Conservation (phyloP, 1,140 invertebrate genomes). For the Adelges cooleyi region DNA sequence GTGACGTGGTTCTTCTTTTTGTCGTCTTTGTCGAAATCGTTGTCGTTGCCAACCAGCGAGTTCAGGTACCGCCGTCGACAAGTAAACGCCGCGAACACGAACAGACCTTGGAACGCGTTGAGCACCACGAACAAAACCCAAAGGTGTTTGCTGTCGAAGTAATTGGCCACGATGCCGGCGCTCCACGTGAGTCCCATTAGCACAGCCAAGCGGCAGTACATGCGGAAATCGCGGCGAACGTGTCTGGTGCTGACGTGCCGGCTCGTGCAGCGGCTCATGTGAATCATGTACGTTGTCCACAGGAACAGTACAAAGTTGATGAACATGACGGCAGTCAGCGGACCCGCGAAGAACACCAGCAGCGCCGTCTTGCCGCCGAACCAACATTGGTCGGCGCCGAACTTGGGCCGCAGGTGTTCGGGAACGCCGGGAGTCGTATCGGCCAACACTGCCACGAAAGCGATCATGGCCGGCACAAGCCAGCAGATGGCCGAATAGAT, state of each 20-base stretch:
- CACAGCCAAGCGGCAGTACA: constrained; percentile 46
- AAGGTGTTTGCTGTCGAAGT: constrained; percentile 39
- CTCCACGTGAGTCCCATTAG: constrained; percentile 48
- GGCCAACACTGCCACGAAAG: constrained; percentile 40
- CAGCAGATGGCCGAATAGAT: constrained; percentile 46
- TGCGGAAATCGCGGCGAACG: constrained; percentile 39
- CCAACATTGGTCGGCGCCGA: constrained; percentile 44
- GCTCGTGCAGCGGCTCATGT: constrained; percentile 38
- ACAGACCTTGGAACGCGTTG: constrained; percentile 48
- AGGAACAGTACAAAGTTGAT: constrained; percentile 44
- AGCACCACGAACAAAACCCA: constrained; percentile 45
- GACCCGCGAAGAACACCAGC: constrained; percentile 44
- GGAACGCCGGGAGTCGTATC: constrained; percentile 40
- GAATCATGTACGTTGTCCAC: constrained; percentile 43
- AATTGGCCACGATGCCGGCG: constrained; percentile 42
- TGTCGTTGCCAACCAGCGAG: constrained; percentile 31
- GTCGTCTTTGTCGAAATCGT: neutral
- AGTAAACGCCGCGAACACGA: constrained; percentile 49
- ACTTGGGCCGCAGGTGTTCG: constrained; percentile 39
- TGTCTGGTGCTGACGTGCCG: constrained; percentile 37
- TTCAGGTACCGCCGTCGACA: constrained; percentile 40
- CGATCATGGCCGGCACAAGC: constrained; percentile 42
- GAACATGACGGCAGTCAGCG: constrained; percentile 41
- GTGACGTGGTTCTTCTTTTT: neutral
- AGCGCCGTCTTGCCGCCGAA: constrained; percentile 43